Base-by-base conservation (phyloP, 1,140 invertebrate species). In the Berghia stephanieae region DNA sequence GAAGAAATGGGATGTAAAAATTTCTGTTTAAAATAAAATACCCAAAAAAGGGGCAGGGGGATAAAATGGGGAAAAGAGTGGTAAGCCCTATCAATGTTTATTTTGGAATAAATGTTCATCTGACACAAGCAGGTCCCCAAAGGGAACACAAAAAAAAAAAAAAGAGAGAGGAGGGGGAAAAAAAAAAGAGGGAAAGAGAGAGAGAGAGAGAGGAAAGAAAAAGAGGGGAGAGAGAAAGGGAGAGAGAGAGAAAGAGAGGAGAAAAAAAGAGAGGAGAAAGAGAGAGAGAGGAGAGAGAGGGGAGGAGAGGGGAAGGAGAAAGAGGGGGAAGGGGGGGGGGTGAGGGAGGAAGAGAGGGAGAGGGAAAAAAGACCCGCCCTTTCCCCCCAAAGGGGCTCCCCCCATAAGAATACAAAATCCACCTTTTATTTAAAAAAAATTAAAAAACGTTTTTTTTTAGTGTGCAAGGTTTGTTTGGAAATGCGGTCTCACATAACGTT, bases 111-210 rank as follows among this genome's bases (percentile, higher is more conserved):
- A n/a, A n/a, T n/a, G n/a, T n/a, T n/a, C n/a, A n/a, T n/a, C n/a
- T n/a, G n/a, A n/a, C n/a, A n/a, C n/a, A n/a, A n/a, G n/a, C n/a
- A n/a, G n/a, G n/a, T n/a, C n/a, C n/a, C n/a, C n/a, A n/a, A n/a
- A n/a, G n/a, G n/a, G n/a, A n/a, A n/a, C n/a, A n/a, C n/a, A n/a
- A n/a, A n/a, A n/a, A 42, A 68, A 42, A 68, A 24, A 68, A 42
- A 42, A 24, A 68, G 60, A 75, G 44, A 60, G 63, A 57, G 44
- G 43, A 34, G 74, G 31, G 66, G 77, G 68, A 44, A 74, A 55
- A 78, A n/a, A 75, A 34, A 75, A n/a, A 74, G 71, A 68, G 27
- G 43, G 71, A 78, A 49, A 67, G 46, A 75, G 27, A 57, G 46
- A 74, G 27, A 74, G 40, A 68, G 42, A 69, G 63, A 77, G 42